These are phyloP conservation scores for Pristionchus exspectatus DNA, from an alignment of 2,888 invertebrate species.

Conservation along the genomic window DNA sequence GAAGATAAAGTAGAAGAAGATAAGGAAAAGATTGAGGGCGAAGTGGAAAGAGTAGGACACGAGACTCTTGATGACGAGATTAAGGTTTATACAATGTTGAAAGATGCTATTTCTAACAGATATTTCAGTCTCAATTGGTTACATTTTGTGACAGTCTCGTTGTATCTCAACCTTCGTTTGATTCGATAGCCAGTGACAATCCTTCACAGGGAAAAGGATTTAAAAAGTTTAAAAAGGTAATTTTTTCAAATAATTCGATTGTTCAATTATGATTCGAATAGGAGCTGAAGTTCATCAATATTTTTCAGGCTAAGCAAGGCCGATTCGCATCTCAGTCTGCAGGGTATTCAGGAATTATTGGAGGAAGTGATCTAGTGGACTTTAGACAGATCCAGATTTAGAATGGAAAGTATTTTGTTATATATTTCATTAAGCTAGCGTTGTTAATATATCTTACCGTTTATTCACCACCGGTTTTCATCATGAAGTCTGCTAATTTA, in stretches of 20 bases:
- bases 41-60: constrained; percentile 33
- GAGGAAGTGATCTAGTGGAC: constrained; percentile 50
- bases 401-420: not conserved
- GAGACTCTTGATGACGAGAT: constrained; percentile 44
- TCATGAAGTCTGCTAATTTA: not conserved
- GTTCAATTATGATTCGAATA: not conserved
- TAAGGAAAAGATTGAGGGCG: not conserved
- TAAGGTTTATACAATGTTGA: not conserved
- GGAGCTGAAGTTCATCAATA: too few species aligned
- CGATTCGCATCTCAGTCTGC: not conserved
- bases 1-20: constrained; percentile 16
- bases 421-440: not conserved
- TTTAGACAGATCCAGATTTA: constrained; percentile 47
- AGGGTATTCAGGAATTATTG: not conserved
- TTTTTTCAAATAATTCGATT: not conserved
- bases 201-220: constrained; percentile 42
- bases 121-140: constrained; percentile 39
- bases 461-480: not conserved
- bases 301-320: constrained; percentile 41
- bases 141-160: constrained; percentile 23
- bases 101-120: not conserved
- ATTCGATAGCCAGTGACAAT: not conserved
- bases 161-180: not conserved
- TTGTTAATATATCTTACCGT: not conserved
- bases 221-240: constrained; percentile 51